Base-by-base conservation (phyloP, 2,888 invertebrate genomes). In the Epinotia demarniana region DNA sequence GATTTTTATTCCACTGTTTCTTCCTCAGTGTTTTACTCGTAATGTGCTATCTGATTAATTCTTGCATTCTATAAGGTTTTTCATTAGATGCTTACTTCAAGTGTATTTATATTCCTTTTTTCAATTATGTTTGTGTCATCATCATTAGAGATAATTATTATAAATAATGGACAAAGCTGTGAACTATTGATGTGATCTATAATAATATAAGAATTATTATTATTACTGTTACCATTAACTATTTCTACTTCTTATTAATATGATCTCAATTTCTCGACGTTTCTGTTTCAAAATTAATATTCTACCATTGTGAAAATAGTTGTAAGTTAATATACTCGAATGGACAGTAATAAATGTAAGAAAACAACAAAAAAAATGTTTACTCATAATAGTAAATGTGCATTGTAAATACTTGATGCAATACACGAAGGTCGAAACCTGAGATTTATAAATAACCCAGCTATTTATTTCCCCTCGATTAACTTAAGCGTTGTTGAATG, bases 271-370 rank as follows among this genome's bases (percentile, higher is more conserved):
- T 71, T 79, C 75, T 80, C 78, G 76, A 76, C 78, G 75, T 82
- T 85, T 83, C 81, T 80, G 72, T 79, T 81, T 67, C 81, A 60
- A 83, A 84, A 80, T 80, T 80, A 75, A 77, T 68, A 61, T 80
- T 79, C 83, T 81, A 11, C 78, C 82, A 81, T 77, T 83, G 82
- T 74, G 76, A 84, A 60, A 84, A 84, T 79, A 78, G 77, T 66
- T 86, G 84, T 81, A 73, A 83, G 74, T 76, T 84, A 81, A 84
- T 83, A 85, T 83, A 86, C 85, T 83, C 86, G 89, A 90, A 89
- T 83, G 90, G 91, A 89, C 91, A 92, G 92, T 92, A 90, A 82
- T 90, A 91, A 87, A 78, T 81, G 77, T 88, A 88, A 87, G 88
- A 87, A 88, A 88, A 87, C 85, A 84, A 87, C 86, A 83, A 88